Conservation (phyloP, 92 coral and sea anemone species). For the Nematostella vectensis region DNA sequence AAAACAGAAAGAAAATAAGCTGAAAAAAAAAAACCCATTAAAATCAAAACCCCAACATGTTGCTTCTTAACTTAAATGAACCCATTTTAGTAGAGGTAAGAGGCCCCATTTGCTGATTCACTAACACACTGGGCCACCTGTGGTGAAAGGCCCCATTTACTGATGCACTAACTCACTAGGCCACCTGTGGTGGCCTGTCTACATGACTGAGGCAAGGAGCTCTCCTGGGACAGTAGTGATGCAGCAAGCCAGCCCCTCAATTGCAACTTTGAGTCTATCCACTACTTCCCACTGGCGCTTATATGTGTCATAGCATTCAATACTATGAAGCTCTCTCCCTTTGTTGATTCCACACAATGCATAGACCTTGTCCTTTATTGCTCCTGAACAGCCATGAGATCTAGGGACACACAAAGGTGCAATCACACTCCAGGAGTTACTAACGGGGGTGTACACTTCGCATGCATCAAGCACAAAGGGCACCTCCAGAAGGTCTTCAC, state of each 20-base stretch:
- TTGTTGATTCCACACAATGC: slow-evolving; percentile 56
- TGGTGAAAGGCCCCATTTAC: too few species aligned
- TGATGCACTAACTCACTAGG: too few species aligned
- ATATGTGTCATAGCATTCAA: slow-evolving; percentile 72
- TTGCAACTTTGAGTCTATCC: slow-evolving; percentile 39
- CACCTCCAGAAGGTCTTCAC: slow-evolving; percentile 55
- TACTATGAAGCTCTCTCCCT: slow-evolving; percentile 61
- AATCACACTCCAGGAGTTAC: slow-evolving; percentile 47
- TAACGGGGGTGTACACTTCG: slow-evolving; percentile 54
- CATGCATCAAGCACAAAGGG: slow-evolving; percentile 50
- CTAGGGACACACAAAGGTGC: slow-evolving; percentile 50
- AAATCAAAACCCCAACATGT: too few species aligned
- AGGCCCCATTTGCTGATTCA: too few species aligned
- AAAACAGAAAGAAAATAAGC: too few species aligned
- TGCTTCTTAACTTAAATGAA: too few species aligned
- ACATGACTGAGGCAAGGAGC: slow-evolving; percentile 30
- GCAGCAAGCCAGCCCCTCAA: slow-evolving; percentile 76
- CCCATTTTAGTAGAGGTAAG: too few species aligned
- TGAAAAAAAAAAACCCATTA: too few species aligned
- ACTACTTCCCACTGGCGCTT: slow-evolving; percentile 53
- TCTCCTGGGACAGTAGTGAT: slow-evolving; percentile 75
- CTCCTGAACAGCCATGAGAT: slow-evolving; percentile 53
- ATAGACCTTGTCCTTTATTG: slow-evolving; percentile 49
- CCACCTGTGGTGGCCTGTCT: too few species aligned
- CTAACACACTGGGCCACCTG: too few species aligned